Base-by-base conservation (phyloP, 1,140 invertebrate species). In the Papilio aristodemus region DNA sequence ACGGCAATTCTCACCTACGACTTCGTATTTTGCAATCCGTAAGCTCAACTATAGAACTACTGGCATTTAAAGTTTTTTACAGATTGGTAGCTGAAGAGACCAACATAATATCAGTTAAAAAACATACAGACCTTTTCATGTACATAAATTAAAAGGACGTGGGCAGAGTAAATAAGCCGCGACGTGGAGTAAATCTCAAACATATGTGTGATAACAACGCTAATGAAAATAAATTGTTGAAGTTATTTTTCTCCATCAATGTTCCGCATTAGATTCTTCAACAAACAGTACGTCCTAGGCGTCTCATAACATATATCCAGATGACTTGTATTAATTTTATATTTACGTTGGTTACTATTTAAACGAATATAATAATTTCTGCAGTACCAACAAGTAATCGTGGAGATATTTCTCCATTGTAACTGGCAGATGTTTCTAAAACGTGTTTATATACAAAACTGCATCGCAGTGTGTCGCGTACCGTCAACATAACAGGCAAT, bases 161-260 rank as follows among this genome's bases (percentile, higher is more conserved):
- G 14, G 4, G 6, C 4, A n/a, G 4, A 17, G 8, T 46, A 46
- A 46, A 46, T 19, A 46, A 6, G 5, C 0, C 4, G 14, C 39
- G 14, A 5, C 19, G 9, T 22, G 0, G 19, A 50, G 5, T 22
- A 50, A 22, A 50, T 22, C 46, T 50, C 17, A 50, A 22, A 11
- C 19, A 50, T 19, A 32, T 6, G 6, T 10, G 19, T 50, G 11
- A 50, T 50, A 50, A 19, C 2, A 43, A 2, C 9, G 4, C 9
- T 50, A 22, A 50, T 50, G 19, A 19, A 50, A 50, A 22, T 22
- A 50, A 50, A 50, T 50, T 50, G 46, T 50, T 19, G 17, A 9
- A 22, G 46, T 11, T 11, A 50, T 22, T 50, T 50, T 22, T 22
- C 9, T 50, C 19, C 17, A 50, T 50, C 19, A 50, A 19, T 32